Evolutionary conservation across 2,797 vertebrate genomes (phyloP), one percentile per base, ranked within the genome.

Genomic region (Pipistrellus kuhlii): DNA sequence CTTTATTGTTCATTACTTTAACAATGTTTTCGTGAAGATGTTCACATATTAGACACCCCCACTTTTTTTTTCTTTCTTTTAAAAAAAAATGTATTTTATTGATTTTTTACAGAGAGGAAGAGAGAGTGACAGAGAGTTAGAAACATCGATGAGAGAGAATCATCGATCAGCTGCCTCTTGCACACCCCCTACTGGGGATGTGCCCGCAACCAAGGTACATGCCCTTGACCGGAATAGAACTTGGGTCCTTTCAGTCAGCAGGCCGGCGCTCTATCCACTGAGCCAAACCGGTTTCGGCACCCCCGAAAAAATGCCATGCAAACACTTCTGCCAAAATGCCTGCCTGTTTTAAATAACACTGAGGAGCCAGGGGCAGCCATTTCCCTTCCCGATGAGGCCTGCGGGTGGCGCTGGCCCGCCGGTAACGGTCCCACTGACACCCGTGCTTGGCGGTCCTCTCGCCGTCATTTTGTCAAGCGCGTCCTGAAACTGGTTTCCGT

Each of bases 381-480:
- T 98, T 99, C 20, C 99, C 99, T 97, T 99, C 98, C 91, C 98
- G 98, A 32, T 99, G 99, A 96, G 99, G 99, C 93, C 98, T 98
- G 1, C 98, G 98, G 93, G 99, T 99, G 64, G 99, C 99, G 0
- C 98, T 98, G 91, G 99, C 99, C 6, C 99, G 32, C 99, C 99
- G 32, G 99, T 98, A 97, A 99, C 99, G 94, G 98, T 98, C 75
- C 99, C 99, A 25, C 99, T 99, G 90, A 99, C 98, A 98, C 99
- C 99, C 92, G 99, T 99, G 98, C 98, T 98, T 73, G 99, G 99
- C 99, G 8, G 99, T 99, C 97, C 98, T 99, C 93, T 97, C 98
- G 15, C 99, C 99, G 99, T 99, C 97, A 99, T 98, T 96, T 98
- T 98, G 68, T 98, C 98, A 88, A 99, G 98, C 32, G 98, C 94